Evolutionary conservation across 2,888 invertebrate species (phyloP), one percentile per base, ranked within the genome.

Genomic region (Aleiodes testaceus): DNA sequence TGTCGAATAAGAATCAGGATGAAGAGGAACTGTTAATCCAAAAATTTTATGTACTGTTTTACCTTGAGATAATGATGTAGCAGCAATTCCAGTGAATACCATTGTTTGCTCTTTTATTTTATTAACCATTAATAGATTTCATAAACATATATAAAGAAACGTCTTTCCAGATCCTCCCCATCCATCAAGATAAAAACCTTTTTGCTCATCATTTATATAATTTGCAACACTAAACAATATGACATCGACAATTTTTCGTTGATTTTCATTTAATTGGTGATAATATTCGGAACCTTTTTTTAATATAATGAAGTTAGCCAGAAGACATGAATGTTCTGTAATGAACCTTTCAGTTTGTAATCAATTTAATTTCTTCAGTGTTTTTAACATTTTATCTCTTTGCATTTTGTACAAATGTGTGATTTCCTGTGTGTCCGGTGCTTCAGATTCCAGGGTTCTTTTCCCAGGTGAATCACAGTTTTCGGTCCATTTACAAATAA

Each of bases 181-280:
- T 64, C 72, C 50, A 55, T 55, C 55, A 1, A 70, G 50, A 45
- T 72, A 69, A 26, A 72, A 69, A 44, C 66, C 69, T 44, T 9
- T 12, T 30, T 12, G 30, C 11, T 14, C 11, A 22, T 55, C 11
- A 26, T 30, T 55, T 22, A 14, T 55, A n/a, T n/a, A 36, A 14
- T 12, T 12, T 55, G 6, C 36, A 30, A 16, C 14, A 26, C 64
- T 12, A 66, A 64, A 63, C n/a, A 84, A 68, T 26, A 77, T 81
- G 5, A 81, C 81, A 36, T 82, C 83, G 1, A 82, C 81, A 65
- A 78, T 81, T 0, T 80, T 81, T 18, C 81, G 77, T 47, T 77
- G 70, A 26, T 74, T 30, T 0, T 72, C 30, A 68, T 72, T 64
- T 68, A 64, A 63, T 53, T 49, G n/a, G 9, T 9, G 11, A 64